A percentile compares a stretch with the other conserved stretches of the same genome.
Evolutionary conservation across 2,888 invertebrate species (phyloP).

Genomic region (Venusia cambrica): DNA sequence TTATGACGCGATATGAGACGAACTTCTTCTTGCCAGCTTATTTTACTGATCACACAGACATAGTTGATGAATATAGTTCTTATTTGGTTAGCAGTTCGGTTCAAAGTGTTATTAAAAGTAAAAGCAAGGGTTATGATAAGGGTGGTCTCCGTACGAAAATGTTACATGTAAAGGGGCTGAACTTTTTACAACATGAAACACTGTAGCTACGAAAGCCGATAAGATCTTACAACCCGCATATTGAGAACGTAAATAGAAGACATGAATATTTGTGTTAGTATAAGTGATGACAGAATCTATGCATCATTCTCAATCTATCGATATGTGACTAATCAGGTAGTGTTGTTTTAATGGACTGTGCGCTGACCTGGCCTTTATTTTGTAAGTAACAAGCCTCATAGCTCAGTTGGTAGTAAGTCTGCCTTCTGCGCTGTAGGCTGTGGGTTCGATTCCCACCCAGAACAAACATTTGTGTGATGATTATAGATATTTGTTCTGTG

Average conservation of each 20-base stretch:
- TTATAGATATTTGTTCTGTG: too few species aligned
- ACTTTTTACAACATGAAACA: constrained; percentile 71
- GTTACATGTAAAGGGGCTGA: constrained; percentile 59
- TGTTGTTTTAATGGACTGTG: too few species aligned
- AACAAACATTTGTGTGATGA: too few species aligned
- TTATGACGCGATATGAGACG: constrained; percentile 69
- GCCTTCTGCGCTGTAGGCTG: too few species aligned
- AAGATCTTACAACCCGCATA: constrained; percentile 59
- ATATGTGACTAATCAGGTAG: too few species aligned
- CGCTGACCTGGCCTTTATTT: too few species aligned
- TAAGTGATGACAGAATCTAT: constrained; percentile 22
- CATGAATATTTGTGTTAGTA: constrained; percentile 37
- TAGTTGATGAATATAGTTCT: constrained; percentile 27
- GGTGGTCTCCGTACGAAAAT: constrained; percentile 50
- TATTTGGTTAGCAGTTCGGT: constrained; percentile 26
- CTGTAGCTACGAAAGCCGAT: constrained; percentile 65
- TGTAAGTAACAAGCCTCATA: too few species aligned
- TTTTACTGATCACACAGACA: constrained; percentile 25
- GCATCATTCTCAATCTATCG: too few species aligned
- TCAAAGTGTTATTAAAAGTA: constrained; percentile 4
- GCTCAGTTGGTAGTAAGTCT: too few species aligned
- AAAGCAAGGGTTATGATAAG: constrained; percentile 26
- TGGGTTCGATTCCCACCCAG: too few species aligned
- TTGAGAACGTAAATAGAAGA: constrained; percentile 49
- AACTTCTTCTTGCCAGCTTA: constrained; percentile 46